Evolutionary conservation across 2,888 invertebrate genomes (phyloP).

Genomic region (Melanchra persicariae): DNA sequence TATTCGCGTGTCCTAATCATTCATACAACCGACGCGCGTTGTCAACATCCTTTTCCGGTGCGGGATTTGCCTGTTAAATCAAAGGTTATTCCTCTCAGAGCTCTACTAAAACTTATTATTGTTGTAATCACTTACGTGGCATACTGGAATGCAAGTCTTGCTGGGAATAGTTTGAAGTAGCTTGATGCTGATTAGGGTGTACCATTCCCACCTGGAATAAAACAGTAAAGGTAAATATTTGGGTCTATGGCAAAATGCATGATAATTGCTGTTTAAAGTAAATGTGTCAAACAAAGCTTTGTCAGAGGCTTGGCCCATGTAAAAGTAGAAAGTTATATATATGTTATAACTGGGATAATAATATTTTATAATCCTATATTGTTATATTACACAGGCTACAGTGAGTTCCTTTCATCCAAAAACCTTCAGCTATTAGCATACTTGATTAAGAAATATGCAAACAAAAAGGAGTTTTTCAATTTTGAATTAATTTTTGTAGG

Average conservation of each 20-base stretch:
- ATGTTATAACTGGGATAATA: too few relatives aligned
- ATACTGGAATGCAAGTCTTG: conserved; percentile 93
- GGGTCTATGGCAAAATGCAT: background rate
- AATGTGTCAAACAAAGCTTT: too few relatives aligned
- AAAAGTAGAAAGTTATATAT: too few relatives aligned
- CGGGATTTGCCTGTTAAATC: background rate
- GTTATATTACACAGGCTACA: too few relatives aligned
- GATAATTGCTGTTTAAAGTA: background rate
- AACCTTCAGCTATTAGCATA: too few relatives aligned
- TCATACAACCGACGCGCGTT: background rate
- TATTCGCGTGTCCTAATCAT: background rate
- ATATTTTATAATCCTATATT: too few relatives aligned
- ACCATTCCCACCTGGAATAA: conserved; percentile 94
- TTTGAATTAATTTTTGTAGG: too few relatives aligned
- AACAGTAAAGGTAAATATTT: conserved; percentile 12
- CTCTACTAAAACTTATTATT: background rate
- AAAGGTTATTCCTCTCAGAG: background rate
- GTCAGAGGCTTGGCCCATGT: too few relatives aligned
- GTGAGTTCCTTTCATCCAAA: too few relatives aligned
- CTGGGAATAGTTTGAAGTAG: conserved; percentile 91
- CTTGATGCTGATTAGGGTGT: conserved; percentile 94
- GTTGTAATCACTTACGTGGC: conserved; percentile 93
- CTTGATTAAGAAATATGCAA: too few relatives aligned
- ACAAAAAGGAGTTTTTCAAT: too few relatives aligned
- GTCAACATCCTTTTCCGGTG: background rate